Evolutionary conservation across 2,113 vertebrate genomes (phyloP).

Genomic region (Crotalus helleri): DNA sequence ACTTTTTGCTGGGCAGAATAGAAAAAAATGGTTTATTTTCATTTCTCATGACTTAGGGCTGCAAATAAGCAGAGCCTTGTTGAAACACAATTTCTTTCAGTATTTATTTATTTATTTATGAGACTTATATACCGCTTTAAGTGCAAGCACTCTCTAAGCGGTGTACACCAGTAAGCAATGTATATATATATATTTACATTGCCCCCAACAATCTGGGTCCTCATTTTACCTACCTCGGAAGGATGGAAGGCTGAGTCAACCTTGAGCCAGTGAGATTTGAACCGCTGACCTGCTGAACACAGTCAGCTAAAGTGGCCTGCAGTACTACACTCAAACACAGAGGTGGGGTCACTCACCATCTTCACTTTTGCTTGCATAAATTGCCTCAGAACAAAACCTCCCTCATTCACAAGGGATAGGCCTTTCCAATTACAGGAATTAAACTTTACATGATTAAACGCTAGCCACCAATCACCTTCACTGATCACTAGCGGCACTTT

Average conservation of each 20-base stretch:
- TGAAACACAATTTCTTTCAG: neutral
- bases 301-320: too few species aligned
- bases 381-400: neutral
- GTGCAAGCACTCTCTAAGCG: too few species aligned
- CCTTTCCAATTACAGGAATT: neutral
- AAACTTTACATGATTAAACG: neutral
- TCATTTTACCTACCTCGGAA: too few species aligned
- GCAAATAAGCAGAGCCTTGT: neutral
- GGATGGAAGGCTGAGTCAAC: too few species aligned
- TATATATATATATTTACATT: too few species aligned
- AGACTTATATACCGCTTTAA: too few species aligned
- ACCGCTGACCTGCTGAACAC: too few species aligned
- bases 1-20: neutral
- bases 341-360: neutral
- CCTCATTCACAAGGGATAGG: neutral
- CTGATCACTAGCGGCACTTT: neutral
- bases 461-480: neutral
- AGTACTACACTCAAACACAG: too few species aligned
- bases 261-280: too few species aligned
- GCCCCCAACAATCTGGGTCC: too few species aligned
- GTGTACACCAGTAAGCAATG: too few species aligned
- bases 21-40: neutral
- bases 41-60: neutral
- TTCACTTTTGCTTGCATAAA: neutral
- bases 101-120: too few species aligned